These are phyloP conservation scores for Scolopax mira DNA, from an alignment of 2,113 vertebrate species.

Conservation along the genomic window DNA sequence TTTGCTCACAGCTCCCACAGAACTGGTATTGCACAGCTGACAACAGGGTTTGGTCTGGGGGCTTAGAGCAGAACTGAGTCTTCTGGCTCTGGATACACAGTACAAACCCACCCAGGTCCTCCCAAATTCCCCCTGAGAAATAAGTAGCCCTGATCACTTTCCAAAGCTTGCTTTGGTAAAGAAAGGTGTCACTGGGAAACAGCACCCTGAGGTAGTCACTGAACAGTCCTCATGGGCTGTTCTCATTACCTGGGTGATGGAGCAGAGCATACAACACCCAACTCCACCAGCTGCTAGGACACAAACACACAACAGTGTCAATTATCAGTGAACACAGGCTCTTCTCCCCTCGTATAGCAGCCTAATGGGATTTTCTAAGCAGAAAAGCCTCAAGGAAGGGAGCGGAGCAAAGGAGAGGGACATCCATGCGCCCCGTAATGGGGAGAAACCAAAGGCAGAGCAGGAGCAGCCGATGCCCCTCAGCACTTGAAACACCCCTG, in stretches of 20 bases:
- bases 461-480: background rate
- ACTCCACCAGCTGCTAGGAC: background rate
- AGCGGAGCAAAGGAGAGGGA: background rate
- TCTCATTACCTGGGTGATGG: background rate
- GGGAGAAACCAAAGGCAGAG: background rate
- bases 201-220: background rate
- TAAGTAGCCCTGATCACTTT: background rate
- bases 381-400: background rate
- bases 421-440: accelerated
- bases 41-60: background rate
- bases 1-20: background rate
- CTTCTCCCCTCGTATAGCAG: background rate
- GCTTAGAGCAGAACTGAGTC: background rate
- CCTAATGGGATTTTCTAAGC: background rate
- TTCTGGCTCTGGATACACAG: background rate
- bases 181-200: background rate
- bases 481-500: background rate
- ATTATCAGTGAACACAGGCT: background rate
- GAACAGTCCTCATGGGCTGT: accelerated
- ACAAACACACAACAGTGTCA: accelerated
- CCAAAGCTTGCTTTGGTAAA: background rate
- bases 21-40: background rate
- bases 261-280: background rate
- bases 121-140: background rate
- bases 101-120: background rate